Evolutionary conservation across 35 echinoderm and acorn worm genomes (phyloP).

Genomic region (Apostichopus parvimensis): DNA sequence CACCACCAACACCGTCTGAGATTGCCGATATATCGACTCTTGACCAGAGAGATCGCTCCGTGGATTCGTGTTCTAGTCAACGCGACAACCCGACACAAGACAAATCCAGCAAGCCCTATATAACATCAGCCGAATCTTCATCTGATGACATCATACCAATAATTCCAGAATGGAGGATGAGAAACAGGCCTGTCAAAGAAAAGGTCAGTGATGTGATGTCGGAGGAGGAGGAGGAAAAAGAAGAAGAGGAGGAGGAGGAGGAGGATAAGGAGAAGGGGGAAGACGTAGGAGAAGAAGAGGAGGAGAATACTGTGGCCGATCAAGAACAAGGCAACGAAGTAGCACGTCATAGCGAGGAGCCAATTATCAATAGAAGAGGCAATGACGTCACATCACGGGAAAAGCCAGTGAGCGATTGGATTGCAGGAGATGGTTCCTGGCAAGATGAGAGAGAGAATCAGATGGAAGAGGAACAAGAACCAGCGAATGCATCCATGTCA

Average conservation of each 20-base stretch:
- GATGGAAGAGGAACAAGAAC: neutral
- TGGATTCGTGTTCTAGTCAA: too few relatives aligned
- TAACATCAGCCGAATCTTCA: neutral
- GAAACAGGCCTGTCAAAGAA: neutral
- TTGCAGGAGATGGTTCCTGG: neutral
- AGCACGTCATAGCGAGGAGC: neutral
- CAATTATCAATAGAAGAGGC: neutral
- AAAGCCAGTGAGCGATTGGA: neutral
- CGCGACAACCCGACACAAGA: too few relatives aligned
- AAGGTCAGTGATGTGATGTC: neutral
- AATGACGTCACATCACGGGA: neutral
- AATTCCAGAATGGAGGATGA: neutral
- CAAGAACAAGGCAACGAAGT: neutral
- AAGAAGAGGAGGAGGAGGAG: too few relatives aligned
- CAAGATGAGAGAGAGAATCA: neutral
- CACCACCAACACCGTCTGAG: too few relatives aligned
- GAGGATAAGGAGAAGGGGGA: neutral
- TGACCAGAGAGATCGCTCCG: too few relatives aligned
- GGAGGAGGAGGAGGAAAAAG: too few relatives aligned
- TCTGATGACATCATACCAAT: neutral
- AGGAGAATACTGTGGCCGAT: neutral
- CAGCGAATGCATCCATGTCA: neutral
- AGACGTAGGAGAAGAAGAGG: neutral
- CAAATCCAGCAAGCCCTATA: too few relatives aligned
- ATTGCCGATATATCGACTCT: too few relatives aligned